These are phyloP conservation scores for Malacoctenus gilli DNA, from an alignment of 2,797 vertebrate species.

Conservation along the genomic window DNA sequence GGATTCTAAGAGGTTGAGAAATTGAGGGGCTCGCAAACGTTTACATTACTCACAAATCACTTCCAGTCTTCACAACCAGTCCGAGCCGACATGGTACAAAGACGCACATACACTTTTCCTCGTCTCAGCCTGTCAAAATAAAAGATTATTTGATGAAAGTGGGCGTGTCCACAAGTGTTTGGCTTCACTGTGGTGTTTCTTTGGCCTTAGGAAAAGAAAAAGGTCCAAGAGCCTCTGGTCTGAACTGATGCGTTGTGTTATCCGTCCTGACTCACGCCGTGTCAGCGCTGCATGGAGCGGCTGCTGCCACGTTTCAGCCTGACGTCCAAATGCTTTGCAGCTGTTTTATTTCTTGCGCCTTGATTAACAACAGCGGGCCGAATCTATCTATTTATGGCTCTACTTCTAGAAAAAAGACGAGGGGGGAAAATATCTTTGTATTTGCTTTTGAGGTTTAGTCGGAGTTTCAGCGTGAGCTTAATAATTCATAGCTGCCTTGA, in stretches of 20 bases:
- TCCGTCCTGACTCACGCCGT: slow-evolving; percentile 21
- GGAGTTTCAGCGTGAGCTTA: slow-evolving; percentile 16
- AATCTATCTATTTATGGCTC: neutral
- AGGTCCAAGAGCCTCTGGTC: too few relatives aligned
- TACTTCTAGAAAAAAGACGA: neutral
- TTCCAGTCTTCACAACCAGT: too few relatives aligned
- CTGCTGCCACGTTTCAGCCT: neutral
- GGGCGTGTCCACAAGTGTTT: too few relatives aligned
- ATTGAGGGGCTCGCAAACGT: neutral
- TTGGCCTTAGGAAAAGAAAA: too few relatives aligned
- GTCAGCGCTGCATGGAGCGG: slow-evolving; percentile 11
- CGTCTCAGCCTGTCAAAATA: too few relatives aligned
- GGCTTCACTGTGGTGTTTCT: too few relatives aligned
- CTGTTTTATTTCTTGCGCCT: slow-evolving; percentile 12
- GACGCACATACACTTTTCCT: too few relatives aligned
- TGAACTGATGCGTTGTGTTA: too few relatives aligned
- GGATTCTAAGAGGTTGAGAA: neutral
- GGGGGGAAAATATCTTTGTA: neutral
- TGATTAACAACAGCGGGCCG: neutral
- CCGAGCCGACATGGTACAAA: too few relatives aligned
- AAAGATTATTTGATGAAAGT: too few relatives aligned
- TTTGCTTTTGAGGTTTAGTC: slow-evolving; percentile 20
- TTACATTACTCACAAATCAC: neutral
- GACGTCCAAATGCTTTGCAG: neutral
- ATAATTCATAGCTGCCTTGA: slow-evolving; percentile 40